These are phyloP conservation scores for Smutsia temminckii DNA, from an alignment of 2,797 vertebrate genomes.

Conservation along the genomic window DNA sequence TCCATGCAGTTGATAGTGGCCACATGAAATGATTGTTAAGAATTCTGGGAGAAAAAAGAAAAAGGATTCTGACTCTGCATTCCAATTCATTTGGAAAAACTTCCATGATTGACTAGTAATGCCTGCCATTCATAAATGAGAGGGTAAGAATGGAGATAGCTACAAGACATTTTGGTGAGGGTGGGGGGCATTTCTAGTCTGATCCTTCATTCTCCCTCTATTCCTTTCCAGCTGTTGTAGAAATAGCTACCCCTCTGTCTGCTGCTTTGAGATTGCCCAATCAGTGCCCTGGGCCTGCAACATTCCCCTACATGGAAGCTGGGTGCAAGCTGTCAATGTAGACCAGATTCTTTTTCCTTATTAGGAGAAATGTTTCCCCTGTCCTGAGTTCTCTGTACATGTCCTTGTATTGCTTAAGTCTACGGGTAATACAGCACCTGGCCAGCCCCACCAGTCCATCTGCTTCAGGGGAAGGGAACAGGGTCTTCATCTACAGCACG, in stretches of 20 bases:
- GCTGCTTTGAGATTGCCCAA: neutral
- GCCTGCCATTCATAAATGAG: neutral
- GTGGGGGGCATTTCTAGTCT: neutral
- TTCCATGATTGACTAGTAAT: neutral
- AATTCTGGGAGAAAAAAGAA: neutral
- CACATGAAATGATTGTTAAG: neutral
- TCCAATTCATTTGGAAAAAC: neutral
- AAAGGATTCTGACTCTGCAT: neutral
- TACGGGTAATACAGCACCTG: neutral
- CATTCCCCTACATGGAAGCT: neutral
- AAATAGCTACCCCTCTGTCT: neutral
- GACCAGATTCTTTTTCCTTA: neutral
- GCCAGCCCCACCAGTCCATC: neutral
- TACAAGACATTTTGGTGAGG: neutral
- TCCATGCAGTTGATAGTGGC: neutral
- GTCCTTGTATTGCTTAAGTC: neutral
- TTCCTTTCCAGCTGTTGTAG: neutral
- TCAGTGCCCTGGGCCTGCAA: neutral
- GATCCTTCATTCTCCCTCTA: neutral
- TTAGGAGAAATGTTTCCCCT: neutral
- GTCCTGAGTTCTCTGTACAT: neutral
- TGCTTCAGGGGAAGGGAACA: neutral
- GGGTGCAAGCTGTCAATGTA: neutral
- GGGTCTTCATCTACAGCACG: rapidly evolving
- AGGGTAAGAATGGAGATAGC: neutral